These are phyloP conservation scores for Euzophera pinguis DNA, from an alignment of 2,888 invertebrate genomes.

Conservation along the genomic window DNA sequence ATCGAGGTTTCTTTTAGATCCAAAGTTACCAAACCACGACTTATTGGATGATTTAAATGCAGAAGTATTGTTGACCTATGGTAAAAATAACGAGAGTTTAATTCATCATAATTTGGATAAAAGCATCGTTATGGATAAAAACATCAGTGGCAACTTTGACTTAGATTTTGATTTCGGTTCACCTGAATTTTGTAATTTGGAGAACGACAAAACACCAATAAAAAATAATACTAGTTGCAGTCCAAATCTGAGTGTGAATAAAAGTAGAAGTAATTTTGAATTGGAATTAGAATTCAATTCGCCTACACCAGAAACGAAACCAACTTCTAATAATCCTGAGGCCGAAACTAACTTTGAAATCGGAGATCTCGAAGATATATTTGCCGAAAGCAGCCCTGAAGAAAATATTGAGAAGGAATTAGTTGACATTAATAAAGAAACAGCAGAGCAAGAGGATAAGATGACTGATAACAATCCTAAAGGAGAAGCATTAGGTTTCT, in stretches of 20 bases:
- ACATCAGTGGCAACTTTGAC: conserved; percentile 39
- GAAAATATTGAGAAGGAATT: conserved; percentile 27
- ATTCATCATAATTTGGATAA: conserved; percentile 17
- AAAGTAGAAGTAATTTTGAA: conserved; percentile 27
- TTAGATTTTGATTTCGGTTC: conserved; percentile 45
- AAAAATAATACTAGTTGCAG: conserved; percentile 14
- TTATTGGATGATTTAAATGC: conserved; percentile 53
- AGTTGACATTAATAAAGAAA: conserved; percentile 3
- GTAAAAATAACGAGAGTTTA: conserved; percentile 25
- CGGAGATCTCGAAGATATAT: conserved; percentile 61
- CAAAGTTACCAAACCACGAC: conserved; percentile 49
- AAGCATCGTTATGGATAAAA: conserved; percentile 18
- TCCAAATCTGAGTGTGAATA: neutral
- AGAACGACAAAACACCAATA: conserved; percentile 18
- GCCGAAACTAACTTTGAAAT: conserved; percentile 58
- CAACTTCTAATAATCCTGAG: conserved; percentile 20
- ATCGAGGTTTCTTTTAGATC: conserved; percentile 35
- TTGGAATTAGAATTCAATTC: conserved; percentile 31
- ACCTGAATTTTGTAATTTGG: conserved; percentile 22
- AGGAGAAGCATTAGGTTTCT: conserved; percentile 49
- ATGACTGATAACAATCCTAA: conserved; percentile 16
- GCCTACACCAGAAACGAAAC: conserved; percentile 21
- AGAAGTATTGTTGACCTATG: conserved; percentile 40
- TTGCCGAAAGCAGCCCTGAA: conserved; percentile 52
- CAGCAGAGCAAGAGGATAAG: neutral